Conservation (phyloP, 64 coral and sea anemone species). For the Dendrophyllia cribrosa region DNA sequence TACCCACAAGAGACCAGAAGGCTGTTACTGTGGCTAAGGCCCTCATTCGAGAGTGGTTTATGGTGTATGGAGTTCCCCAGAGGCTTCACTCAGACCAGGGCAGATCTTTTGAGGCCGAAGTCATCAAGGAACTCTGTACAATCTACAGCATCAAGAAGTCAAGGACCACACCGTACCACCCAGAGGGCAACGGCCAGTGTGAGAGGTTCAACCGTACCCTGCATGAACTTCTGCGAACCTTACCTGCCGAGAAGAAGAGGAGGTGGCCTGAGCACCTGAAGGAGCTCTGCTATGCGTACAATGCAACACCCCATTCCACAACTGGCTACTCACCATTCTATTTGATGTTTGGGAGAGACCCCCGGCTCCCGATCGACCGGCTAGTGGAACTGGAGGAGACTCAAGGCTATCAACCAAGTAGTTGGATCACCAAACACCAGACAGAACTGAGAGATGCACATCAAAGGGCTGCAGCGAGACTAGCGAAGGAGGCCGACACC, state of each 20-base stretch:
- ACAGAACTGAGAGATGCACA: background rate
- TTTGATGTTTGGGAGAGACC: constrained; percentile 48
- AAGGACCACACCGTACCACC: constrained; percentile 38
- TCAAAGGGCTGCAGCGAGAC: constrained; percentile 16
- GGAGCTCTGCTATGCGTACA: constrained; percentile 50
- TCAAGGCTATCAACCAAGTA: background rate
- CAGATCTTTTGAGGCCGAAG: constrained; percentile 12
- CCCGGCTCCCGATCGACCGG: background rate
- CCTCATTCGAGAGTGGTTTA: constrained; percentile 38
- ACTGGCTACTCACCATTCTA: constrained; percentile 38
- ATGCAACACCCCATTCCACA: constrained; percentile 19
- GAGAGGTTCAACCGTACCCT: constrained; percentile 23
- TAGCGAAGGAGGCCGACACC: background rate
- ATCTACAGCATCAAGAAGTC: constrained; percentile 28
- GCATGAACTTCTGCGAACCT: constrained; percentile 1
- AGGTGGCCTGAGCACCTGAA: constrained; percentile 34
- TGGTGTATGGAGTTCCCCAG: constrained; percentile 41
- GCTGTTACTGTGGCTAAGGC: constrained; percentile 44
- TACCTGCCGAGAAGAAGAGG: constrained; percentile 41
- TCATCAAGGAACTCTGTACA: constrained; percentile 19
- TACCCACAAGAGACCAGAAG: constrained; percentile 55
- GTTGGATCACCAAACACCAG: constrained; percentile 30
- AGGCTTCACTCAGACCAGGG: constrained; percentile 29
- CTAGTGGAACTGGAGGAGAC: background rate
- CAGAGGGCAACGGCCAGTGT: constrained; percentile 42